Evolutionary conservation across 1,140 invertebrate genomes (phyloP), one percentile per base, ranked within the genome.

Genomic region (Hyposmocoma kahamanoa): DNA sequence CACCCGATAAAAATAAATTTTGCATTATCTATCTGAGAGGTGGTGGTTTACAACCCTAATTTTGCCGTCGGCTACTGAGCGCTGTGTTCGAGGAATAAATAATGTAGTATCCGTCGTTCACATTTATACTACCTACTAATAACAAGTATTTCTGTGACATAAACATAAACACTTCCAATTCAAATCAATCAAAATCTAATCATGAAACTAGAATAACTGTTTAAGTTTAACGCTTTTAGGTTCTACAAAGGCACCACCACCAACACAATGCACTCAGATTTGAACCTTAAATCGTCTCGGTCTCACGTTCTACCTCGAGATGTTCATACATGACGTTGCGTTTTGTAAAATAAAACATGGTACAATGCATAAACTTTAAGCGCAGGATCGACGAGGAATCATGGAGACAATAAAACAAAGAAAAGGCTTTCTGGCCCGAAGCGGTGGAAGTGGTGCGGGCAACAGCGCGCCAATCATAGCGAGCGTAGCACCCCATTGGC

Each of bases 311-410:
- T 78, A 78, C 71, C 74, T 75, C 65, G 75, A 82, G 76, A 80
- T 80, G 70, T 79, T 77, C 69, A 78, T 77, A 75, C 71, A 72
- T 80, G 73, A 76, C 79, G 72, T 73, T 67, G 67, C 68, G 65
- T 80, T 84, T 81, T 81, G 69, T 75, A 71, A 78, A 82, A 80
- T 74, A 84, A 84, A 82, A 84, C 76, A 78, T 34, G 71, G 77
- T 84, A 75, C 80, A 82, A 84, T 84, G 81, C 75, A 84, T 84
- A 82, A 84, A 82, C 73, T 84, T 82, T 82, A 75, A 80, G 78
- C 78, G 78, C 78, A 78, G 82, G 75, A 84, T 79, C 81, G 75
- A 71, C 81, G 71, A 73, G 72, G 67, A 79, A 70, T 72, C 71
- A 72, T 76, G 78, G 78, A 71, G 75, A 84, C 81, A 84, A 84